Conservation (phyloP, 2,888 invertebrate genomes). For the Drosophila mettleri region DNA sequence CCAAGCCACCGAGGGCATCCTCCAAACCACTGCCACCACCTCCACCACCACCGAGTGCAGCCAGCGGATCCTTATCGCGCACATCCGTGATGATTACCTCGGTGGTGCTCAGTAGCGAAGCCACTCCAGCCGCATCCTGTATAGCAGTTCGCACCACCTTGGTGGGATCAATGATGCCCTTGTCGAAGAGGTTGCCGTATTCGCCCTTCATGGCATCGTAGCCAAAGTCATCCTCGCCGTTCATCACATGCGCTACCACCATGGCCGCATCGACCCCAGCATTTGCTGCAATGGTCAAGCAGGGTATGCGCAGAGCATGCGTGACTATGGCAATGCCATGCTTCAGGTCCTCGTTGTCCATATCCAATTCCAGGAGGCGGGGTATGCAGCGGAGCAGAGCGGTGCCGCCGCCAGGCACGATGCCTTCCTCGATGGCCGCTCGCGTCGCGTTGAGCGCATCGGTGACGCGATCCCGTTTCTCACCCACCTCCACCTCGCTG, state of each 20-base stretch:
- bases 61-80: constrained; percentile 92
- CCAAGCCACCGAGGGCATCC: constrained; percentile 83
- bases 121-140: constrained; percentile 97
- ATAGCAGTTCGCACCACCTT: constrained; percentile 95
- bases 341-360: constrained; percentile 75
- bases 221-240: constrained; percentile 90
- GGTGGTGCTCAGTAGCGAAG: constrained; percentile 97
- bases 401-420: constrained; percentile 97
- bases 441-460: constrained; percentile 97
- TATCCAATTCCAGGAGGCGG: constrained; percentile 88
- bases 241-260: constrained; percentile 96
- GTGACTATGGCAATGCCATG: constrained; percentile 91
- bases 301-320: constrained; percentile 92
- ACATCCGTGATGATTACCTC: constrained; percentile 97
- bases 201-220: constrained; percentile 95
- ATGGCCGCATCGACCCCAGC: constrained; percentile 95
- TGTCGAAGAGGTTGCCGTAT: constrained; percentile 95
- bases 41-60: constrained; percentile 87
- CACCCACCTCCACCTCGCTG: constrained; percentile 96
- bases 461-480: constrained; percentile 97
- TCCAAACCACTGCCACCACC: constrained; percentile 82
- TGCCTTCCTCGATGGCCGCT: constrained; percentile 98
- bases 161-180: constrained; percentile 97
- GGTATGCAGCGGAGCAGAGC: constrained; percentile 94
- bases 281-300: constrained; percentile 94